Evolutionary conservation across 2,113 vertebrate genomes (phyloP).

Genomic region (Ictalurus punctatus): DNA sequence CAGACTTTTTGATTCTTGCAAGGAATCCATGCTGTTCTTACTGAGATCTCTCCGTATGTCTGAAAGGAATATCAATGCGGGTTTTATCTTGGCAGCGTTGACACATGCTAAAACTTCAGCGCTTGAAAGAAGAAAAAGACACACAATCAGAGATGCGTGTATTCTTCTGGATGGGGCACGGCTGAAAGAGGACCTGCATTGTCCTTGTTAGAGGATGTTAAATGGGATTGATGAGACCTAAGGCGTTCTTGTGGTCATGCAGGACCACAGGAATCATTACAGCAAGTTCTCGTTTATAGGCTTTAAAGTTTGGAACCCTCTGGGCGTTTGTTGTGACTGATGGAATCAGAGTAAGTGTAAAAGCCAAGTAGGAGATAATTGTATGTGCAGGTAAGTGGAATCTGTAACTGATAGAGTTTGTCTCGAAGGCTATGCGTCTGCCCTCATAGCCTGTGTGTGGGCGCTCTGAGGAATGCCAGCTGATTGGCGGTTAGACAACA

Average conservation of each 20-base stretch:
- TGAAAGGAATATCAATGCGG: constrained; percentile 36
- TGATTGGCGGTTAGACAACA: constrained; percentile 40
- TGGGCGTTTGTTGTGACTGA: not conserved
- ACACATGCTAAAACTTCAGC: constrained; percentile 17
- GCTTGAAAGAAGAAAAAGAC: constrained; percentile 28
- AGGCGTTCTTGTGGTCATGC: constrained; percentile 34
- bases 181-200: constrained; percentile 22
- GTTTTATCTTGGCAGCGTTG: constrained; percentile 38
- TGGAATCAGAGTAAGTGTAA: not conserved
- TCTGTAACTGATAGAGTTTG: constrained; percentile 34
- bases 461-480: constrained; percentile 26
- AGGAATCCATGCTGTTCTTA: constrained; percentile 12
- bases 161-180: not conserved
- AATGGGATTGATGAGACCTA: constrained; percentile 41
- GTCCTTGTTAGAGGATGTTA: constrained; percentile 19
- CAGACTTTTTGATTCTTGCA: not conserved
- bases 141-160: constrained; percentile 27
- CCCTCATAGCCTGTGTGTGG: constrained; percentile 40
- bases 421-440: constrained; percentile 8
- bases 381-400: constrained; percentile 31
- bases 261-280: constrained; percentile 15
- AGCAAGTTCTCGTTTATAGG: not conserved
- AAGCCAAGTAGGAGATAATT: not conserved
- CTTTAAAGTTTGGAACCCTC: not conserved
- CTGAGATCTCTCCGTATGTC: constrained; percentile 16